Base-by-base conservation (phyloP, 2,113 vertebrate species). In the Dinomys branickii region DNA sequence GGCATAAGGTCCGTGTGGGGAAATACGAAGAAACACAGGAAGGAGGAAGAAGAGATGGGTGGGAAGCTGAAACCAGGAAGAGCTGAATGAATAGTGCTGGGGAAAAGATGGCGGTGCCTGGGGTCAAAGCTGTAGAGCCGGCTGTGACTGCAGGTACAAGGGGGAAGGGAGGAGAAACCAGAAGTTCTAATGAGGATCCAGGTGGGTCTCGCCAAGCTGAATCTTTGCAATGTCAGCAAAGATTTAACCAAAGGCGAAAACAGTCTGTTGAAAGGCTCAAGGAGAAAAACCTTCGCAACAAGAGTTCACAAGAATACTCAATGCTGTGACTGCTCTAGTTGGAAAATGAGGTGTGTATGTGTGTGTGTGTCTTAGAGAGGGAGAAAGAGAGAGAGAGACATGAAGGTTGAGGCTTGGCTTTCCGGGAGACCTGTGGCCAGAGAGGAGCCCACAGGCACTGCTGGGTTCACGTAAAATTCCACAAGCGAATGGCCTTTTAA, bases 381-480 rank as follows among this genome's bases (percentile, higher is more conserved):
- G 24, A 26, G 59, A 26, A 9, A 24, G 7, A 9, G 59, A 56
- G 11, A 56, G 54, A 56, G 54, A 12, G 16, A 69, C 19, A 16
- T 22, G 30, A 50, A 50, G 1, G 59, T 17, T 6, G 0, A 78
- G 6, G 38, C 14, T 16, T 28, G 6, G 38, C 14, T 16, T 28
- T 56, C 20, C 3, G 47, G 16, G 58, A 71, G 35, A 38, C 47
- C 47, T 1, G 10, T 0, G 35, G 84, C 38, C 41, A 4, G 50
- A 17, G 3, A 26, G 38, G 61, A 17, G 19, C 5, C 5, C 1
- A 10, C 0, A 0, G 84, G 26, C 26, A 24, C 5, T 26, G 6
- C 30, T 11, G 33, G 50, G 35, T 73, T 85, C 11, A 0, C 2
- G 26, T 11, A 54, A 82, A 61, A 38, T 33, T 26, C 28, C 44